A percentile compares a stretch with the other conserved stretches of the same genome.
Conservation (phyloP, 2,113 vertebrate species). For the Oostethus manadensis region DNA sequence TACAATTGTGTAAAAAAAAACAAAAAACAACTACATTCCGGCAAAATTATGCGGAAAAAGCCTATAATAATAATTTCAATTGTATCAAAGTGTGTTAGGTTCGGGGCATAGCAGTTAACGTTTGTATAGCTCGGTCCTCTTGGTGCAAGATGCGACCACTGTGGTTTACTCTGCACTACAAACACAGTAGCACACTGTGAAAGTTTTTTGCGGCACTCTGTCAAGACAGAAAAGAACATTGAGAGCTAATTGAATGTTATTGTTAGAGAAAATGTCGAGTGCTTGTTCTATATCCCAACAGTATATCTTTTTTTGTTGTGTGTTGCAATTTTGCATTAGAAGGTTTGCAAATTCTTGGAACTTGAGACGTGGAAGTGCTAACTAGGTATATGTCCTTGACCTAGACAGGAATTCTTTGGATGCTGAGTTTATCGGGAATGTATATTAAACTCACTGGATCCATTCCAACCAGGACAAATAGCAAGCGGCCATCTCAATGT, state of each 20-base stretch:
- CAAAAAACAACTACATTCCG: too few relatives aligned
- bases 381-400: not conserved
- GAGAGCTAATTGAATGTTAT: not conserved
- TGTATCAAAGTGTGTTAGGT: not conserved
- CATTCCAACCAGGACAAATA: conserved; percentile 4
- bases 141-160: not conserved
- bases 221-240: not conserved
- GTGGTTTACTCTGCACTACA: not conserved
- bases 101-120: not conserved
- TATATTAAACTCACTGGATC: conserved; percentile 1
- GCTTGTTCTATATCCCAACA: not conserved
- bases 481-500: not conserved
- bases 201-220: not conserved
- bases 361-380: conserved; percentile 1
- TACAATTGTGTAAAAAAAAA: too few relatives aligned
- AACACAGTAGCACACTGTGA: not conserved
- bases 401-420: not conserved
- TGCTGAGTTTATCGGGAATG: not conserved
- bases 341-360: not conserved
- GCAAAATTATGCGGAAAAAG: too few relatives aligned
- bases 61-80: too few relatives aligned
- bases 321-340: not conserved
- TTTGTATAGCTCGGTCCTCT: not conserved
- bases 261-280: not conserved
- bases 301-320: not conserved